phyloP scores from a whole-genome alignment of 2,797 vertebrate genomes.

The Simalia tracyae region DNA sequence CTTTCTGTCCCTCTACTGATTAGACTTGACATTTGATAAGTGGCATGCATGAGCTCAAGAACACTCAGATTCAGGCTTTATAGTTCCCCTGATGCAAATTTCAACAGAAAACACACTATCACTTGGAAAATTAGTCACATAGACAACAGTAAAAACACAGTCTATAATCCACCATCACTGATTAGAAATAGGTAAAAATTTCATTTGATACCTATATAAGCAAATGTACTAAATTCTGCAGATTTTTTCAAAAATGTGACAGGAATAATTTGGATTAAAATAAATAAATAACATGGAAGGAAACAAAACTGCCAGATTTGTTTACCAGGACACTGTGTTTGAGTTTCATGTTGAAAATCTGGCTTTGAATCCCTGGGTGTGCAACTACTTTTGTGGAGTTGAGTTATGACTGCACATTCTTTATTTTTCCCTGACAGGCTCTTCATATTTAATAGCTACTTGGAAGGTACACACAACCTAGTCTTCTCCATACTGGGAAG shows the following conservation, averaged over 20 bases:
- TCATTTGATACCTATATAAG: neutral
- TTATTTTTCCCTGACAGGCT: neutral
- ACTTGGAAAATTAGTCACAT: neutral
- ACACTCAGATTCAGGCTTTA: neutral
- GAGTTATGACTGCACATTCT: neutral
- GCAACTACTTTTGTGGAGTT: neutral
- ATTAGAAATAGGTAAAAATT: neutral
- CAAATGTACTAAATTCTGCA: neutral
- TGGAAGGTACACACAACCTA: neutral
- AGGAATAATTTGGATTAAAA: neutral
- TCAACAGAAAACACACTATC: neutral
- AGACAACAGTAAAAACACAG: neutral
- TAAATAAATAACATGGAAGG: neutral
- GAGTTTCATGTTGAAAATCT: neutral
- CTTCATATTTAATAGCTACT: neutral
- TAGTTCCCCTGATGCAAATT: neutral
- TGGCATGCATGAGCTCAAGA: neutral
- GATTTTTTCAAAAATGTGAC: neutral
- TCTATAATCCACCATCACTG: neutral
- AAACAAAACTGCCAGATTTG: neutral
- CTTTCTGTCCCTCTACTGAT: neutral
- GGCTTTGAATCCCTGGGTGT: neutral
- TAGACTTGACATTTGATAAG: neutral
- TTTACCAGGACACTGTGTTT: neutral
- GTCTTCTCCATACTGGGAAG: neutral